Base-by-base conservation (phyloP, 2,888 invertebrate genomes). In the Panopea generosa region DNA sequence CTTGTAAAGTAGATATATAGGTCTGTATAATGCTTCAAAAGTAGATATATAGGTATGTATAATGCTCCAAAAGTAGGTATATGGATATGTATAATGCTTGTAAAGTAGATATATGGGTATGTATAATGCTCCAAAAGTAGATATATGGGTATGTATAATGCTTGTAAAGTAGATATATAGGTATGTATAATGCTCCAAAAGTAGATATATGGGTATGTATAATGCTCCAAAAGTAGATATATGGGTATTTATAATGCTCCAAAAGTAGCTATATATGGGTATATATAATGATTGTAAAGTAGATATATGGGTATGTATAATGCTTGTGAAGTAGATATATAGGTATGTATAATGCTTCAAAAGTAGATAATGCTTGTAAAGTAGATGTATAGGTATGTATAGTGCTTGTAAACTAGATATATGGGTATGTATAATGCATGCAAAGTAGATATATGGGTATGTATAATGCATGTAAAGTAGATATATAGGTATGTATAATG, bases 381-480 rank as follows among this genome's bases (percentile, higher is more conserved):
- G 52, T 52, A 52, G 22, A 24, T 52, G 22, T 16, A 52, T 22
- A 6, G 22, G 14, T 52, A 24, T 52, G 52, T 99, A 99, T 91
- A 97, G 98, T 92, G 99, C 99, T 16, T 98, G 98, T 55, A 96
- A 96, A 92, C 97, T 98, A 27, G 99, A 99, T 93, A 96, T 99
- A 90, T 99, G 99, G 99, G 97, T 97, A 83, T 78, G 85, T 72
- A 38, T 16, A 40, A 40, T 45, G n/a, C 45, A 7, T 11, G 6
- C 11, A 4, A 33, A 33, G 33, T 33, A 33, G 33, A 33, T 11
- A 33, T 33, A 33, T 33, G 33, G 33, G 33, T 33, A 11, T 33
- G 33, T 99, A 99, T 91, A 97, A 98, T 92, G 99, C 99, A 16
- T 98, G 98, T 55, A 96, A 96, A 92, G 97, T 98, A 27, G 99